Percentiles rank a stretch among this genome's conserved stretches.
Evolutionary conservation across 2,113 vertebrate species (phyloP).

Genomic region (Nibea coibor): DNA sequence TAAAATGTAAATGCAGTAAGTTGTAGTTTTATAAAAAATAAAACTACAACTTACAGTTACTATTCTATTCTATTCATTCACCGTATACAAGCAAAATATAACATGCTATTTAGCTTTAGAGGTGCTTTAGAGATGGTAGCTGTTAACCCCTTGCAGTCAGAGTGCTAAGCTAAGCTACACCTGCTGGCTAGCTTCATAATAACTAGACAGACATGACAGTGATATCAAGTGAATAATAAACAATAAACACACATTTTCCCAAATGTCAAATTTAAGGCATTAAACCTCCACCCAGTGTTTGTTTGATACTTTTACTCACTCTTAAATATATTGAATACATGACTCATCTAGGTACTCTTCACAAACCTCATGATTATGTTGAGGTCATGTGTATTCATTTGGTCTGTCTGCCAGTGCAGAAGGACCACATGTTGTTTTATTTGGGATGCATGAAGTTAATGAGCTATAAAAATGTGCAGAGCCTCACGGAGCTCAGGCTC

Average conservation of each 20-base stretch:
- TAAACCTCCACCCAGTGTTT: neutral
- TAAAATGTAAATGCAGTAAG: neutral
- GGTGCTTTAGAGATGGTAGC: no score
- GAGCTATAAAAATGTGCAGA: no score
- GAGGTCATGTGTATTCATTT: neutral
- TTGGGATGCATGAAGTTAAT: neutral
- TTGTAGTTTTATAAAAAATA: neutral
- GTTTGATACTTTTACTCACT: slow-evolving; percentile 4
- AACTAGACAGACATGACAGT: neutral
- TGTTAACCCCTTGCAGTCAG: neutral
- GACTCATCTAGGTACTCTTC: neutral
- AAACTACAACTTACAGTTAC: no score
- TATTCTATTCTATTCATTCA: no score
- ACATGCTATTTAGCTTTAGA: no score
- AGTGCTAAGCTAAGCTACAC: neutral
- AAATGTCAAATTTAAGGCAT: neutral
- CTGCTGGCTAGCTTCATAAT: neutral
- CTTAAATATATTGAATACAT: neutral
- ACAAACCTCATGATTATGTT: neutral
- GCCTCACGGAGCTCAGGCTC: no score
- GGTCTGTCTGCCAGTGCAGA: neutral
- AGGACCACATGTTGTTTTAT: neutral
- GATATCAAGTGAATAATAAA: neutral
- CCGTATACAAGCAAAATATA: no score
- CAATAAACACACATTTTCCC: neutral